Conservation (phyloP, 2,797 vertebrate genomes). For the Selene dorsalis region DNA sequence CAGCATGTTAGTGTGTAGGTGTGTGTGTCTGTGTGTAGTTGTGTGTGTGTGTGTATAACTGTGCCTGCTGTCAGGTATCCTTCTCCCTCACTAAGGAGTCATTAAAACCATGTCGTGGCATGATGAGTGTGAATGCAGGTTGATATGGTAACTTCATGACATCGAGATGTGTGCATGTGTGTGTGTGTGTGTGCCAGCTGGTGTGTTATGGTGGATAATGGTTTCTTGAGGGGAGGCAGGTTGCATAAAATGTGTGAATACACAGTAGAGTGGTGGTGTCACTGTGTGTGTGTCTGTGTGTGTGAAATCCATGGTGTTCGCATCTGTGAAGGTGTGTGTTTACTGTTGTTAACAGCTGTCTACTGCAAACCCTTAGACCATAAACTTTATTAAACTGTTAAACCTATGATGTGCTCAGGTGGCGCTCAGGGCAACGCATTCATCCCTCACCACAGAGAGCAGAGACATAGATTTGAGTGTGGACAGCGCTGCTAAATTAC, state of each 20-base stretch:
- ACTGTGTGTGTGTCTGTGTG: not conserved
- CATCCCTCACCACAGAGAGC: not conserved
- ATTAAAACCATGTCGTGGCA: constrained; percentile 35
- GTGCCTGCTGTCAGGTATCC: constrained; percentile 58
- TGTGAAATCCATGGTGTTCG: constrained; percentile 7
- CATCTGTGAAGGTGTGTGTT: constrained; percentile 4
- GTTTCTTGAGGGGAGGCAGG: too few relatives aligned
- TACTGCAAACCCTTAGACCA: not conserved
- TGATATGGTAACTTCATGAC: constrained; percentile 29
- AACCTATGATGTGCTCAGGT: constrained; percentile 28
- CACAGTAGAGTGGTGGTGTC: too few relatives aligned
- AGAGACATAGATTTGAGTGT: not conserved
- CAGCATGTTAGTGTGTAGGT: constrained; percentile 25
- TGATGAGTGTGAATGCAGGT: constrained; percentile 32
- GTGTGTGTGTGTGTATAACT: constrained; percentile 34
- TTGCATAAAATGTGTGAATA: too few relatives aligned
- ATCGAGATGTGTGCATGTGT: not conserved
- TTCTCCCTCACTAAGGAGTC: constrained; percentile 44
- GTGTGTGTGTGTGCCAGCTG: not conserved
- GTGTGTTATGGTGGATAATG: too few relatives aligned
- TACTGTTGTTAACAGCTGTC: constrained; percentile 21
- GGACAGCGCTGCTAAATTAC: not conserved
- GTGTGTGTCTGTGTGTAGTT: constrained; percentile 18
- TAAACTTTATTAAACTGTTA: constrained; percentile 41
- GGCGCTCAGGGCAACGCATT: not conserved